Percentiles rank a stretch among this genome's conserved stretches.
phyloP scores from a whole-genome alignment of 2,888 invertebrate genomes.

The Nomada ruficornis region DNA sequence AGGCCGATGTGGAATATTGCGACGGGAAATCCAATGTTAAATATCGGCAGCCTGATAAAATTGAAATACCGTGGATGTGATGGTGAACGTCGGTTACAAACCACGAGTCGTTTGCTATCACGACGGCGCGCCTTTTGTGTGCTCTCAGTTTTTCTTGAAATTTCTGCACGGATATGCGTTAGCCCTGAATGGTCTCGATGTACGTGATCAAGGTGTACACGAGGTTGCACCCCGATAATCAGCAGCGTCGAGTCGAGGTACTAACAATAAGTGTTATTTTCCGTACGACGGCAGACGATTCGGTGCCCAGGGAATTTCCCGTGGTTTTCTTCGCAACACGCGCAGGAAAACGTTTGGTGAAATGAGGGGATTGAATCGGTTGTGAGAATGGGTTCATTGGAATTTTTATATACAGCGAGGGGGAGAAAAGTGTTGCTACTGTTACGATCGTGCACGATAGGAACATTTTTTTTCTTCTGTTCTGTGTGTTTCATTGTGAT shows the following conservation, averaged over 20 bases:
- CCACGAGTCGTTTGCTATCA: neutral
- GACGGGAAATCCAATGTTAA: conserved; percentile 70
- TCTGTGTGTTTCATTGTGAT: too few relatives aligned
- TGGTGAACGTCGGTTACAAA: neutral
- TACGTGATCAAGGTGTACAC: neutral
- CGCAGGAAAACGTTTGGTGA: neutral
- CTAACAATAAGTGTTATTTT: conserved; percentile 17
- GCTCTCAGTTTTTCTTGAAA: neutral
- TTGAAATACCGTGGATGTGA: conserved; percentile 67
- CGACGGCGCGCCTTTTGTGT: neutral
- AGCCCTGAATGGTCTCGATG: neutral
- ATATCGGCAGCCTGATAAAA: conserved; percentile 70
- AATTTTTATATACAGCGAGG: neutral
- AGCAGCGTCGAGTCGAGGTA: conserved; percentile 20
- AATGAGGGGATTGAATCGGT: conserved; percentile 1
- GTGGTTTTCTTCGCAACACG: conserved; percentile 17
- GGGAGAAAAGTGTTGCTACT: too few relatives aligned
- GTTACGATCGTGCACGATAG: too few relatives aligned
- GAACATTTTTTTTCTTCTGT: too few relatives aligned
- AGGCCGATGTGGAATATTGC: conserved; percentile 64
- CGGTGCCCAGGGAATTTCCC: neutral
- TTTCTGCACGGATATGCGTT: neutral
- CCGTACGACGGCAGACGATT: conserved; percentile 4
- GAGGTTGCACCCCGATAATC: conserved; percentile 17
- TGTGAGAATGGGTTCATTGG: neutral